A percentile compares a stretch with the other conserved stretches of the same genome.
phyloP scores from a whole-genome alignment of 1,140 invertebrate genomes.

The Argopecten irradians region DNA sequence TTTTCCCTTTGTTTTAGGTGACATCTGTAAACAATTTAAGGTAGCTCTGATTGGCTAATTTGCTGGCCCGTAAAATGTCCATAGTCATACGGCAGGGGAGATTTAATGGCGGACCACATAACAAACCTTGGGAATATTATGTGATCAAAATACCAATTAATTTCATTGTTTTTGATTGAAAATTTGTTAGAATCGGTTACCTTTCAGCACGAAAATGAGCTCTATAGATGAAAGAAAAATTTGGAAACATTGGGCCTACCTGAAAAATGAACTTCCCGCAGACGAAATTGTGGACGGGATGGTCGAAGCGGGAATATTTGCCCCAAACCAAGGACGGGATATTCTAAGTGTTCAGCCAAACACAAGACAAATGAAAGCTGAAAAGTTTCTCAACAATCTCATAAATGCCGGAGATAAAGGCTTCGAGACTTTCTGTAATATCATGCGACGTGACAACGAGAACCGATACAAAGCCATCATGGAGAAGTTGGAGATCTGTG shows the following conservation, averaged over 20 bases:
- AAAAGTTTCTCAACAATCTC: constrained; percentile 47
- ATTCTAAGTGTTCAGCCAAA: constrained; percentile 42
- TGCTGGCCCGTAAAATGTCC: background rate
- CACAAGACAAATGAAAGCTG: constrained; percentile 46
- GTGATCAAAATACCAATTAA: background rate
- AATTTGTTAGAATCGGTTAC: background rate
- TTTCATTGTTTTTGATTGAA: background rate
- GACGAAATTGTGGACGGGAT: constrained; percentile 39
- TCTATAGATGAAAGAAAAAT: constrained; percentile 42
- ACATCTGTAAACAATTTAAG: background rate
- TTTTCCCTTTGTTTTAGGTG: background rate
- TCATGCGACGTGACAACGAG: constrained; percentile 40
- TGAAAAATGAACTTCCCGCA: constrained; percentile 50
- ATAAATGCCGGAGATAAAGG: constrained; percentile 48
- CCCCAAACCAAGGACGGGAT: constrained; percentile 38
- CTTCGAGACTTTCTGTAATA: constrained; percentile 46
- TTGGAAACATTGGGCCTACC: constrained; percentile 49
- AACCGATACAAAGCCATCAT: constrained; percentile 44
- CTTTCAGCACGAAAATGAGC: background rate
- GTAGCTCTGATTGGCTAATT: background rate
- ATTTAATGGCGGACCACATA: background rate
- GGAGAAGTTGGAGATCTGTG: constrained; percentile 39
- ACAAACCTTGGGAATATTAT: background rate
- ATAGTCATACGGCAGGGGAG: background rate
- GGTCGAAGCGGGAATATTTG: constrained; percentile 37